Evolutionary conservation across 2,888 invertebrate species (phyloP).

Genomic region (Zhengitettix transpicula): DNA sequence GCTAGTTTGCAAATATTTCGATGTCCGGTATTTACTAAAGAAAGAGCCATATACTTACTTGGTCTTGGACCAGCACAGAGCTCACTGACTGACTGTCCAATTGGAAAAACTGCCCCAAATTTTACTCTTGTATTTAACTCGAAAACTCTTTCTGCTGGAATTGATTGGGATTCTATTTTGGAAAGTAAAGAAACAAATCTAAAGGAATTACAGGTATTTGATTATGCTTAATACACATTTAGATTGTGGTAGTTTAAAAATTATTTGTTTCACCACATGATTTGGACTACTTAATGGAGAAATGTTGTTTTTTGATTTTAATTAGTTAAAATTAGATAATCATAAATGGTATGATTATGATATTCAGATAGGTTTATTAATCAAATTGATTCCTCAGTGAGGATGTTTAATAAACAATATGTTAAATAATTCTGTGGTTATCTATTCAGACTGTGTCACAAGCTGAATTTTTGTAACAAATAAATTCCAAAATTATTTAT

Average conservation of each 20-base stretch:
- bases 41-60: slow-evolving; percentile 36
- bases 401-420: too few species aligned
- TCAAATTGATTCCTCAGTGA: too few species aligned
- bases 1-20: slow-evolving; percentile 38
- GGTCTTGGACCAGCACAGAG: slow-evolving; percentile 34
- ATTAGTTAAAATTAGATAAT: too few species aligned
- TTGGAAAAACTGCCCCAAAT: slow-evolving; percentile 32
- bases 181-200: slow-evolving; percentile 21
- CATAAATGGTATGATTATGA: too few species aligned
- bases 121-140: slow-evolving; percentile 30
- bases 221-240: too few species aligned
- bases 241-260: not conserved
- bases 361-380: too few species aligned
- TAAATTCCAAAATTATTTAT: too few species aligned
- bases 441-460: too few species aligned
- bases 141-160: slow-evolving; percentile 30
- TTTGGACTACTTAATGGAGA: not conserved
- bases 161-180: slow-evolving; percentile 44
- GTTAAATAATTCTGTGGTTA: too few species aligned
- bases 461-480: too few species aligned
- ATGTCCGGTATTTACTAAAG: slow-evolving; percentile 32
- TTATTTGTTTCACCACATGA: not conserved
- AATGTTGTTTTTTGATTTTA: not conserved
- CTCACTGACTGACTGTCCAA: slow-evolving; percentile 29
- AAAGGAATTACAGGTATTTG: slow-evolving; percentile 16